Evolutionary conservation across 2,113 vertebrate genomes (phyloP), one percentile per base, ranked within the genome.

Genomic region (Pimephales promelas): DNA sequence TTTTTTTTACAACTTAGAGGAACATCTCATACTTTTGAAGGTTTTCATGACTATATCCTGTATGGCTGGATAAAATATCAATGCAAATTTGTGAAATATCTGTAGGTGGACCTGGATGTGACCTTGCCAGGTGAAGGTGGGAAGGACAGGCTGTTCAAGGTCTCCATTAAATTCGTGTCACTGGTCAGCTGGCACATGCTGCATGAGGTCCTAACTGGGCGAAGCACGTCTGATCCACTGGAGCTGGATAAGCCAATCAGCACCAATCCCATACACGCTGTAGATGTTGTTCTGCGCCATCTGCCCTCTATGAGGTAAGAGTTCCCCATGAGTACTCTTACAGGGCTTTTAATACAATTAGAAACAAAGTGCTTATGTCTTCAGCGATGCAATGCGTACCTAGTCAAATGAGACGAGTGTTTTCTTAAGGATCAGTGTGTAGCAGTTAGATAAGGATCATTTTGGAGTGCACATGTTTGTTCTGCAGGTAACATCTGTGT

Each of bases 231-330:
- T 43, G 96, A 97, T 85, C 96, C 96, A 59, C 83, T 96, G 92
- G 97, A 97, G 90, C 94, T 98, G 93, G 97, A 99, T 92, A 98
- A 98, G 91, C 97, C 97, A 59, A 94, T 99, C 94, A 98, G 97
- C 96, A 98, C 97, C 92, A 98, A 98, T 91, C 97, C 97, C 31
- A 97, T 98, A 83, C 97, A 99, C 79, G 97, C 97, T 8, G 97
- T 99, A 77, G 97, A 99, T 87, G 97, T 99, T 81, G 97, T 99
- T 88, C 95, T 98, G 84, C 93, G 97, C 91, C 97, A 99, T 94
- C 95, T 99, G 83, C 97, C 97, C 89, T 99, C 97, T 92, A 99
- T 99, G 97, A 98, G 97, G 97, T 98, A 92, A 93, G n/a, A 36
- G 5, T n/a, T 36, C 79, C 56, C 26, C 56, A 76, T 76, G 52